Evolutionary conservation across 2,797 vertebrate genomes (phyloP).

Genomic region (Lagorchestes hirsutus): DNA sequence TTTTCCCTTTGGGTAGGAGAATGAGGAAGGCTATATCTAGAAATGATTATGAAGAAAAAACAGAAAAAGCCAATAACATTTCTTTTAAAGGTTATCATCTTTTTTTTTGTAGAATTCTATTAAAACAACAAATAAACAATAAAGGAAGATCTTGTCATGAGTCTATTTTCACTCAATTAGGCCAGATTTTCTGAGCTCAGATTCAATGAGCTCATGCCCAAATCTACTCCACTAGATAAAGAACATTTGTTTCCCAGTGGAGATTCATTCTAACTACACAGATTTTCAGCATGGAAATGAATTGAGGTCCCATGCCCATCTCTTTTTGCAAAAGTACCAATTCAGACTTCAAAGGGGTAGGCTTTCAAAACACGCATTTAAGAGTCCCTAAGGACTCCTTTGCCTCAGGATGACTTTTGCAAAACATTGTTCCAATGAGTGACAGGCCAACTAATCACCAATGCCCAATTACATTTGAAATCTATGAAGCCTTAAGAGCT

Average conservation of each 20-base stretch:
- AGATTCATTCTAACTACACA: neutral
- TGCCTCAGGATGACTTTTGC: constrained; percentile 21
- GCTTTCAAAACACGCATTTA: constrained; percentile 54
- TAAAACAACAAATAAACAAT: neutral
- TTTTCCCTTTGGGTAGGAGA: neutral
- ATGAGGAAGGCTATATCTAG: neutral
- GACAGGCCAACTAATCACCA: constrained; percentile 21
- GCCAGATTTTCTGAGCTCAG: neutral
- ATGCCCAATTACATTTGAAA: constrained; percentile 40
- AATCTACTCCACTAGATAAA: neutral
- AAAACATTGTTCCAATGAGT: constrained; percentile 1
- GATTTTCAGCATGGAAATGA: constrained; percentile 21
- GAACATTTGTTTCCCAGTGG: neutral
- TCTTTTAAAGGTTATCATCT: neutral
- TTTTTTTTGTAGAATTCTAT: neutral
- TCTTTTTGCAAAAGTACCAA: constrained; percentile 24
- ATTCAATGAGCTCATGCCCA: neutral
- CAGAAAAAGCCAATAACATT: neutral
- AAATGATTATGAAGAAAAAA: neutral
- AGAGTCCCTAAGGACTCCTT: constrained; percentile 29
- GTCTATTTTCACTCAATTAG: neutral
- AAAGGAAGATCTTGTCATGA: neutral
- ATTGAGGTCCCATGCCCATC: constrained; percentile 44
- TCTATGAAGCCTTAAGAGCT: neutral
- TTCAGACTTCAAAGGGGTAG: constrained; percentile 40